Base-by-base conservation (phyloP, 2,888 invertebrate species). In the Saturnia japonica region DNA sequence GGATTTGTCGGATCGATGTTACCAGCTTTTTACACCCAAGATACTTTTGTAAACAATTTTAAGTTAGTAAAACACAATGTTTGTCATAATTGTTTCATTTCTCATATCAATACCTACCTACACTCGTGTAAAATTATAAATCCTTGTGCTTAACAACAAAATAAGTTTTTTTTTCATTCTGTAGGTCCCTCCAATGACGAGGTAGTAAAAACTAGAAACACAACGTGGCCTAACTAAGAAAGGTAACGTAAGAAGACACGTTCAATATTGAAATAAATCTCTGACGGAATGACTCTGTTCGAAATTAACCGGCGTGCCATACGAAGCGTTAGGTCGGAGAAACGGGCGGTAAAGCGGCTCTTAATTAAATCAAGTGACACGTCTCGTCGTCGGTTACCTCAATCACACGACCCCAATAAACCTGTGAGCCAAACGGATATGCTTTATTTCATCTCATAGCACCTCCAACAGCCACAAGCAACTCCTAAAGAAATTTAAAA, bases 311-410 rank as follows among this genome's bases (percentile, higher is more conserved):
- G 76, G 84, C 86, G 86, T 82, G 81, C 79, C 85, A 82, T 87
- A 85, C 85, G 85, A 85, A 88, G 87, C 87, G 88, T 89, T 88
- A 88, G 88, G 87, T 85, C 85, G 87, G 82, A 88, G 89, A 85
- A 88, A 88, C 87, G 89, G 88, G 91, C 90, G 91, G 90, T 91
- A 93, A 92, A 93, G 88, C 93, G 89, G 87, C 86, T 89, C 91
- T 93, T 94, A 94, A 94, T 94, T 94, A 93, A 94, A 94, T 93
- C 93, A 93, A 93, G 93, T 91, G 93, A 93, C 91, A 88, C 86
- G 93, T 91, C 91, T 91, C 90, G 88, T 86, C 88, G 88, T 82
- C 88, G 86, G 90, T 87, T 88, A 90, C 91, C 90, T 93, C 92
- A 93, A 93, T 93, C 93, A 93, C 91, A 89, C 89, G 88, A 91